phyloP scores from a whole-genome alignment of 2,888 invertebrate species.

The Anoncus sp. region DNA sequence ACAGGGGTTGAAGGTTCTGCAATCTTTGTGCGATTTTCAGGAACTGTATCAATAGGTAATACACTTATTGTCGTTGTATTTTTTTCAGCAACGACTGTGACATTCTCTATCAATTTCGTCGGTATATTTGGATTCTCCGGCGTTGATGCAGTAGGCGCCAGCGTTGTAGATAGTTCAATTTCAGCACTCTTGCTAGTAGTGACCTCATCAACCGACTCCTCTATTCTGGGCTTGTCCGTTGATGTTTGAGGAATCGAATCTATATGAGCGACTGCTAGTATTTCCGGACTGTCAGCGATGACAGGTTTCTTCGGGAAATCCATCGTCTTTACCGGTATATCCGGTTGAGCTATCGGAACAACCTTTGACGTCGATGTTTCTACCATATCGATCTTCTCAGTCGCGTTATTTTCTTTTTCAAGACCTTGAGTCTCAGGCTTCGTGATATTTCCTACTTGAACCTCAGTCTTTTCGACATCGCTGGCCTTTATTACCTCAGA shows the following conservation, averaged over 20 bases:
- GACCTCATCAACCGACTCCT: conserved; percentile 11
- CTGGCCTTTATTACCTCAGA: too few species aligned
- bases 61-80: not conserved
- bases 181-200: conserved; percentile 16
- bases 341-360: not conserved
- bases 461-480: too few species aligned
- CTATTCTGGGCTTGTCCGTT: conserved; percentile 18
- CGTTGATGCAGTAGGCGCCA: conserved; percentile 1
- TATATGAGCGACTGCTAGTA: not conserved
- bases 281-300: conserved; percentile 4
- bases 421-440: not conserved
- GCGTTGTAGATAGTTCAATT: conserved; percentile 23
- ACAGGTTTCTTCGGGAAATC: conserved; percentile 12
- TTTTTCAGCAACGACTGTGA: not conserved
- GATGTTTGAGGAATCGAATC: conserved; percentile 1
- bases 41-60: not conserved
- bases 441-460: conserved; percentile 8
- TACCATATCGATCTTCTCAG: conserved; percentile 10
- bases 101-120: conserved; percentile 13
- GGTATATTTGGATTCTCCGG: conserved; percentile 17
- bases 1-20: conserved; percentile 16
- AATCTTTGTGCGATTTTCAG: conserved; percentile 40
- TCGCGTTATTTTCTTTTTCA: not conserved
- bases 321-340: conserved; percentile 5
- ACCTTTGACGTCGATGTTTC: conserved; percentile 28